Conservation (phyloP, 2,888 invertebrate species). For the Noctua janthina region DNA sequence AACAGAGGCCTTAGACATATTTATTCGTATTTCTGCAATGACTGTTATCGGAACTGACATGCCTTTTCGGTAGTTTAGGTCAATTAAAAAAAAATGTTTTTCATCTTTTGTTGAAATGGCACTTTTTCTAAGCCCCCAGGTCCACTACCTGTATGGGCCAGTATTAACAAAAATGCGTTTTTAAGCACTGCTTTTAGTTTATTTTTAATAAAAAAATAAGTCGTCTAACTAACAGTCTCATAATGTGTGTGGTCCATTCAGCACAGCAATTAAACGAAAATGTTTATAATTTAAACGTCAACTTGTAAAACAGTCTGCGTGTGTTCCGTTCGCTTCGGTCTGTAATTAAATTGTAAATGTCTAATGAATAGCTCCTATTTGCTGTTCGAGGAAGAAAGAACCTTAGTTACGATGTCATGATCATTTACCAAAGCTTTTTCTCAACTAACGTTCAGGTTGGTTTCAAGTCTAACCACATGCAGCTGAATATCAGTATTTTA, state of each 20-base stretch:
- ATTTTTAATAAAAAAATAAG: neutral
- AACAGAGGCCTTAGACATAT: too few relatives aligned
- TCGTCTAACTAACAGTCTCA: neutral
- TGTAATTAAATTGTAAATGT: conserved; percentile 41
- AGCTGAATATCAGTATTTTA: neutral
- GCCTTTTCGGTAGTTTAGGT: neutral
- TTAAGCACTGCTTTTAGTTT: neutral
- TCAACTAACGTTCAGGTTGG: neutral
- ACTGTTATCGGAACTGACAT: neutral
- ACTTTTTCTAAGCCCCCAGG: neutral
- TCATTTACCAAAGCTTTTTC: neutral
- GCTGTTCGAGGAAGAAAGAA: neutral
- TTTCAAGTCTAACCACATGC: neutral
- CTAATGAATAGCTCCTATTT: conserved; percentile 11
- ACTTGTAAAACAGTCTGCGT: conserved; percentile 27
- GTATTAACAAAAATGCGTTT: neutral
- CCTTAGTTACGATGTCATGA: neutral
- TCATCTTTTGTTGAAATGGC: neutral
- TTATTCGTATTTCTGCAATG: neutral
- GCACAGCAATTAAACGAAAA: conserved; percentile 5
- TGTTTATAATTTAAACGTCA: conserved; percentile 35
- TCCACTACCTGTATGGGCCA: neutral
- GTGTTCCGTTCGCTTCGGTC: conserved; percentile 1
- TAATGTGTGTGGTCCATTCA: conserved; percentile 36
- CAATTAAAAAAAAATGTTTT: neutral